Evolutionary conservation across 1,140 invertebrate species (phyloP).

Genomic region (Saccostrea echinata): DNA sequence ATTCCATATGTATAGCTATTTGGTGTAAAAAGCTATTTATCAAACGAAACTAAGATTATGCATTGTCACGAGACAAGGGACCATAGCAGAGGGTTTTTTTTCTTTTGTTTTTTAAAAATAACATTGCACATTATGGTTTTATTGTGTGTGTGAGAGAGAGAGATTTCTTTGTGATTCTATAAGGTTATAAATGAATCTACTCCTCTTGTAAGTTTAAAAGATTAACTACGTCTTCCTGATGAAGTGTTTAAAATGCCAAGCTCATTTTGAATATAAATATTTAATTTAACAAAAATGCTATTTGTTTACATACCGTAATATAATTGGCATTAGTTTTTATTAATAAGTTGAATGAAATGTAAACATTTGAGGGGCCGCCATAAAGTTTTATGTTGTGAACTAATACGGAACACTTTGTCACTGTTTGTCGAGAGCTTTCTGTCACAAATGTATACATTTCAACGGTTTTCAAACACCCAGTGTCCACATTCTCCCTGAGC

Average conservation of each 20-base stretch:
- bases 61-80: too few species aligned
- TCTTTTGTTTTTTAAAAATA: too few species aligned
- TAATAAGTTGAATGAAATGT: background rate
- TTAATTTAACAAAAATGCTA: background rate
- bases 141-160: background rate
- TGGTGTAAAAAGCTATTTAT: too few species aligned
- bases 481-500: background rate
- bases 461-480: background rate
- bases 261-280: background rate
- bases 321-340: slow-evolving; percentile 7
- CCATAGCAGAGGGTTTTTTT: too few species aligned
- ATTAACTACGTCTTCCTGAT: background rate
- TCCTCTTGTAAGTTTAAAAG: too few species aligned
- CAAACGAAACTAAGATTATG: too few species aligned
- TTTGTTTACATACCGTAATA: background rate
- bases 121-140: too few species aligned
- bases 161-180: background rate
- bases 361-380: background rate
- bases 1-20: too few species aligned
- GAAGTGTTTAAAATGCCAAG: background rate
- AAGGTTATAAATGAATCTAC: too few species aligned
- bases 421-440: background rate
- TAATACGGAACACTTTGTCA: background rate
- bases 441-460: background rate
- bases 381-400: background rate